phyloP scores from a whole-genome alignment of 2,888 invertebrate species.

The Drosophila vallismaia region DNA sequence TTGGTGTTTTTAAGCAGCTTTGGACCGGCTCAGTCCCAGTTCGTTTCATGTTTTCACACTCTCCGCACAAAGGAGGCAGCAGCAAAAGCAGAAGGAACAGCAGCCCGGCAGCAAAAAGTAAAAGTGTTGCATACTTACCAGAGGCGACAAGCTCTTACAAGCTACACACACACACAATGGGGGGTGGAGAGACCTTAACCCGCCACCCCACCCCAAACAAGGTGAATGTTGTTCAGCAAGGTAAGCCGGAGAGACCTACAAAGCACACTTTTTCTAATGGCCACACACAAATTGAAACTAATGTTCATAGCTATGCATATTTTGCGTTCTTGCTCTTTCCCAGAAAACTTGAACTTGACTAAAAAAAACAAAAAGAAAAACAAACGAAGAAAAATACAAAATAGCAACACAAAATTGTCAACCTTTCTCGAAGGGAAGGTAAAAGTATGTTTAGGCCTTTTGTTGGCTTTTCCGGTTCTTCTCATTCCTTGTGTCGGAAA shows the following conservation, averaged over 20 bases:
- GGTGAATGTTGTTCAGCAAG: constrained; percentile 26
- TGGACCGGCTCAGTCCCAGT: constrained; percentile 32
- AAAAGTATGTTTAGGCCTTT: constrained; percentile 43
- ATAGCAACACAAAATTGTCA: constrained; percentile 48
- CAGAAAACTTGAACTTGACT: constrained; percentile 44
- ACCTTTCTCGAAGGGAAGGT: constrained; percentile 55
- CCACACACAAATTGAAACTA: constrained; percentile 45
- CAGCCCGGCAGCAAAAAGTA: constrained; percentile 41
- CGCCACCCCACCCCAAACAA: neutral
- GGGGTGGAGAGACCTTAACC: neutral
- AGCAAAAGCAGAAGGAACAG: neutral
- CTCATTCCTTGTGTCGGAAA: constrained; percentile 9
- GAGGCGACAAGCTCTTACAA: constrained; percentile 42
- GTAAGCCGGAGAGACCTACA: constrained; percentile 39
- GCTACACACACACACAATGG: constrained; percentile 7
- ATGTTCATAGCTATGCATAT: constrained; percentile 47
- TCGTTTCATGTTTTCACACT: constrained; percentile 45
- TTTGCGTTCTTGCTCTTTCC: constrained; percentile 28
- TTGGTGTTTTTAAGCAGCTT: constrained; percentile 73
- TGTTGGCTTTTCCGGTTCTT: constrained; percentile 40
- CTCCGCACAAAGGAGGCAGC: constrained; percentile 13
- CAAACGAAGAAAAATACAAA: constrained; percentile 19
- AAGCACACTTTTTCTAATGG: constrained; percentile 34
- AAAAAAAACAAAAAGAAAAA: constrained; percentile 32
- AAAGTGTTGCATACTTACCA: constrained; percentile 71